A percentile compares a stretch with the other conserved stretches of the same genome.
Evolutionary conservation across 2,113 vertebrate species (phyloP).

Genomic region (Carlito syrichta): DNA sequence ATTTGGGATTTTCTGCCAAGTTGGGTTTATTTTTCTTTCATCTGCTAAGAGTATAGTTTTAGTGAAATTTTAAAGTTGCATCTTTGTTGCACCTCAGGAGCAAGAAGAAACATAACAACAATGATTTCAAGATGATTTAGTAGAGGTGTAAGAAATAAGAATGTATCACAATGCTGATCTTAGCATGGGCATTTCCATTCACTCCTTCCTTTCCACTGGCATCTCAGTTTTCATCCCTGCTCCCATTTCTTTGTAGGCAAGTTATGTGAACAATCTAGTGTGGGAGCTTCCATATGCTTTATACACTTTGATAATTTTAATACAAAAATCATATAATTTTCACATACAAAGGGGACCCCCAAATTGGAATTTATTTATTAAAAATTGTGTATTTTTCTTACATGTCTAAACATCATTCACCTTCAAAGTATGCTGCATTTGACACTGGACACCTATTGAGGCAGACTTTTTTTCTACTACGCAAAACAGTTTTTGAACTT

Average conservation of each 20-base stretch:
- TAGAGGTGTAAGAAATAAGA: neutral
- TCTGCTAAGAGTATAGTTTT: neutral
- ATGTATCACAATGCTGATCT: neutral
- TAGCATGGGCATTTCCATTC: rapidly evolving
- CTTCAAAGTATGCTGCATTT: no score
- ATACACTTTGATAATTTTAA: neutral
- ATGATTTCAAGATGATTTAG: neutral
- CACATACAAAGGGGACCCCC: no score
- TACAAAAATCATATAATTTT: neutral
- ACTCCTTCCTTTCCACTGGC: no score
- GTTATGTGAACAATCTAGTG: neutral
- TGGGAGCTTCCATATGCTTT: neutral
- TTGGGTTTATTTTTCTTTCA: neutral
- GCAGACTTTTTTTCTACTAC: no score
- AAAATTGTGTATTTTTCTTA: no score
- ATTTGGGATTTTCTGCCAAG: neutral
- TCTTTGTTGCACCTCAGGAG: neutral
- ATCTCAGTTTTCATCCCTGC: no score
- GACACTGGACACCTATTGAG: no score
- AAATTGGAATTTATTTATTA: no score
- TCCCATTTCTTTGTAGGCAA: neutral
- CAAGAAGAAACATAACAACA: neutral
- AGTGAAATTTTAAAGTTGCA: neutral
- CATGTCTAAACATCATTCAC: no score
- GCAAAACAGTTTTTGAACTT: no score